These are phyloP conservation scores for Scopus umbretta DNA, from an alignment of 2,113 vertebrate species.

Conservation along the genomic window DNA sequence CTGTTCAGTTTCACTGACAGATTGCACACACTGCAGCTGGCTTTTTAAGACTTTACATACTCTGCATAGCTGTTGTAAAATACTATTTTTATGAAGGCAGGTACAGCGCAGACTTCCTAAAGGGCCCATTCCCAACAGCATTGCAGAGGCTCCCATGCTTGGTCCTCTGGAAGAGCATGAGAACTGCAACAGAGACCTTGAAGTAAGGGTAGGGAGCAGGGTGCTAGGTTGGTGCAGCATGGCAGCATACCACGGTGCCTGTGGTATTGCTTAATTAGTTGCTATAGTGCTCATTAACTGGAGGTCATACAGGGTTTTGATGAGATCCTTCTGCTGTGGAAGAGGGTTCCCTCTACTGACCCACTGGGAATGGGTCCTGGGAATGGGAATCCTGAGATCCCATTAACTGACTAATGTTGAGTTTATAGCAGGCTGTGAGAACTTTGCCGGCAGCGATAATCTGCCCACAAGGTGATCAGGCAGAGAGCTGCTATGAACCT, in stretches of 20 bases:
- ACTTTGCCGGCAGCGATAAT: too few relatives aligned
- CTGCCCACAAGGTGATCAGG: neutral
- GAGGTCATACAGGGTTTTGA: neutral
- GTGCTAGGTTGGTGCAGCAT: neutral
- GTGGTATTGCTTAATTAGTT: neutral
- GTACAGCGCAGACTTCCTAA: neutral
- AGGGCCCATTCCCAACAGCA: neutral
- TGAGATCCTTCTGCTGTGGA: neutral
- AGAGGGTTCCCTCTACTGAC: neutral
- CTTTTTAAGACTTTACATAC: neutral
- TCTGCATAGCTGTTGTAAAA: neutral
- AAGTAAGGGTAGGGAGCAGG: neutral
- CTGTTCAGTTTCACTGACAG: neutral
- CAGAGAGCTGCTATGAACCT: neutral
- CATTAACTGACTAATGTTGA: neutral
- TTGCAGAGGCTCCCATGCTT: fast-evolving
- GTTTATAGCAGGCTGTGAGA: neutral
- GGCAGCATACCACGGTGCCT: neutral
- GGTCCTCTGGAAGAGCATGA: neutral
- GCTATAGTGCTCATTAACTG: neutral
- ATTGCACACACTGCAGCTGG: neutral
- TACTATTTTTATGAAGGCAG: neutral
- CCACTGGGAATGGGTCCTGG: too few relatives aligned
- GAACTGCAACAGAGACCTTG: neutral
- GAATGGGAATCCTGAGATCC: too few relatives aligned